Base-by-base conservation (phyloP, 2,888 invertebrate genomes). In the Blastobasis adustella region DNA sequence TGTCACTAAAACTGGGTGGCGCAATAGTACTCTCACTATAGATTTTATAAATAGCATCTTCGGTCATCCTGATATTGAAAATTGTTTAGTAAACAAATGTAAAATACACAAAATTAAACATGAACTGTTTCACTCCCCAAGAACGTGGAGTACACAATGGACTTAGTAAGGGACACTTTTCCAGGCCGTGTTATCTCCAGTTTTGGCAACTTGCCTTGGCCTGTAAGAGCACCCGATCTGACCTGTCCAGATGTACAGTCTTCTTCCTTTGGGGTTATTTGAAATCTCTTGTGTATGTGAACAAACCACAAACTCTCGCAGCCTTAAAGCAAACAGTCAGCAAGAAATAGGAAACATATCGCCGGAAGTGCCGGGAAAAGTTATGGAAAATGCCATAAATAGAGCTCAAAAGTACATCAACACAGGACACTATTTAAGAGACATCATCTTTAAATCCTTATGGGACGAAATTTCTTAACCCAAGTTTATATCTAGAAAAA, bases 261-360 rank as follows among this genome's bases (percentile, higher is more conserved):
- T 54, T 52, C 47, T 51, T 54, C 38, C 37, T 51, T 39, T 54
- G 48, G 51, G 42, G 54, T 48, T 52, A 47, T 50, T 52, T 52
- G 46, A 55, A 52, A 10, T 52, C 46, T 37, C 37, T 45, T 5
- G 52, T 55, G 40, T 55, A 55, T 46, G 43, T 38, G 39, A 55
- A 49, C 49, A 53, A 55, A 37, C 50, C 52, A 46, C 42, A 49
- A 45, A 55, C 49, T 44, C 41, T 52, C 10, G 46, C 39, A 49
- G 49, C 45, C 38, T 41, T 47, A 44, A 39, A 49, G 49, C 40
- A 40, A 53, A 46, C 46, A 51, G 49, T 45, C 37, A 8, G 23
- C 40, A 52, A 45, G 45, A 52, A 49, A 47, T 43, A 38, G 23
- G 9, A 38, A 46, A 49, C 10, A 45, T 49, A 40, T 49, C 49